Evolutionary conservation across 1,140 invertebrate species (phyloP), one percentile per base, ranked within the genome.

Genomic region (Aricia agestis): DNA sequence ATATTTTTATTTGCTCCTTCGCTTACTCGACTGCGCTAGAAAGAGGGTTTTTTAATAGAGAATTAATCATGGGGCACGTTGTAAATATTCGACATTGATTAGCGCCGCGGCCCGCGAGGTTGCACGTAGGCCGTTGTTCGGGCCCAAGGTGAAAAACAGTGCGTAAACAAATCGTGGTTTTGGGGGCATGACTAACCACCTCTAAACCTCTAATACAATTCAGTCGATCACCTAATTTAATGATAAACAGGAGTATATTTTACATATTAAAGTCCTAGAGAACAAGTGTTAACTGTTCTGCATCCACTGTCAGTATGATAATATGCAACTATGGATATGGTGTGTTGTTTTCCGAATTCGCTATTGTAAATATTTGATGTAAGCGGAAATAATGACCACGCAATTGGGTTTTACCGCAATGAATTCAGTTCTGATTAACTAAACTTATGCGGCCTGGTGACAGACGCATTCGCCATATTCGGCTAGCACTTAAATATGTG

Each of bases 121-220:
- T 89, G 85, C 85, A 87, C 87, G 87, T 89, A 86, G 76, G 76
- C 80, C 77, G 78, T 76, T 75, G 77, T 78, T 80, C 74, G 78
- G 79, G 76, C 79, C 73, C 78, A 76, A 82, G 80, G 80, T 80
- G 75, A 83, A 83, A 81, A 85, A 86, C 83, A 79, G 82, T 79
- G 77, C 45, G 78, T 79, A 80, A 81, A 76, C 76, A 71, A 74
- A 80, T 72, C 70, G 71, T 72, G 80, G 73, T 89, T 86, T 82
- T 82, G 76, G 76, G 86, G 77, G 87, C 86, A 85, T 85, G 82
- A 87, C 86, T 83, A 88, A 90, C 31, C 45, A 15, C 45, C n/a
- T n/a, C n/a, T n/a, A 52, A 52, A 52, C 45, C 6, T 52, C 45
- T 52, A 52, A 52, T 4, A 36, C 36, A 4, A 0, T 7, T 5